Percentiles rank a stretch among this genome's conserved stretches.
These are phyloP conservation scores for Paradoxurus hermaphroditus DNA, from an alignment of 2,113 vertebrate species.

Conservation along the genomic window DNA sequence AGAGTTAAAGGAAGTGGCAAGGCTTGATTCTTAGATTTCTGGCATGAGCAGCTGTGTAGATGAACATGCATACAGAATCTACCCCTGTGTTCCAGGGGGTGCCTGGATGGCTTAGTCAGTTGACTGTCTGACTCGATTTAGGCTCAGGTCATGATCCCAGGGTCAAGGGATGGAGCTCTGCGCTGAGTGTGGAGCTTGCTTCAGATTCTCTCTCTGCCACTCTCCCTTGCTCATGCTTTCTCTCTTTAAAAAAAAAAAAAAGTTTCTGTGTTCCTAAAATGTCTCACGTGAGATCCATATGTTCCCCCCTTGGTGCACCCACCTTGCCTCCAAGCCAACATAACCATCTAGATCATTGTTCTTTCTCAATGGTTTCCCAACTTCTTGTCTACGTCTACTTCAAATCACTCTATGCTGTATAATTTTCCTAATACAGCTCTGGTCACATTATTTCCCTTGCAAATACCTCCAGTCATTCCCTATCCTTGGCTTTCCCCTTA, in stretches of 20 bases:
- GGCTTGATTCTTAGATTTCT: not conserved
- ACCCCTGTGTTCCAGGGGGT: not conserved
- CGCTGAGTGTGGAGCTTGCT: no score
- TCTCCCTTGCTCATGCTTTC: no score
- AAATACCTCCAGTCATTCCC: not conserved
- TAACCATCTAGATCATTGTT: not conserved
- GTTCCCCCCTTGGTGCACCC: not conserved
- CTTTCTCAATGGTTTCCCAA: not conserved
- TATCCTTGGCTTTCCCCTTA: not conserved
- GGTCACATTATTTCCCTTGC: not conserved
- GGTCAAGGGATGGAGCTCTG: no score
- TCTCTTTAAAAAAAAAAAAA: not conserved
- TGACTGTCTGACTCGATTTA: no score
- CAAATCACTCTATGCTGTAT: not conserved
- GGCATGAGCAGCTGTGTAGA: not conserved
- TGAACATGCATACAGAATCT: not conserved
- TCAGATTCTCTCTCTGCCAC: no score
- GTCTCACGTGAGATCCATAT: not conserved
- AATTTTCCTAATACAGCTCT: not conserved
- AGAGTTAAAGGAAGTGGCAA: not conserved
- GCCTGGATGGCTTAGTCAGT: no score
- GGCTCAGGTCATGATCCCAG: no score
- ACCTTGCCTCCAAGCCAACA: not conserved
- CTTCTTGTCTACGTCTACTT: not conserved
- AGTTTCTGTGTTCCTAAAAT: not conserved